Evolutionary conservation across 2,888 invertebrate genomes (phyloP).

Genomic region (Cheilosia impressa): DNA sequence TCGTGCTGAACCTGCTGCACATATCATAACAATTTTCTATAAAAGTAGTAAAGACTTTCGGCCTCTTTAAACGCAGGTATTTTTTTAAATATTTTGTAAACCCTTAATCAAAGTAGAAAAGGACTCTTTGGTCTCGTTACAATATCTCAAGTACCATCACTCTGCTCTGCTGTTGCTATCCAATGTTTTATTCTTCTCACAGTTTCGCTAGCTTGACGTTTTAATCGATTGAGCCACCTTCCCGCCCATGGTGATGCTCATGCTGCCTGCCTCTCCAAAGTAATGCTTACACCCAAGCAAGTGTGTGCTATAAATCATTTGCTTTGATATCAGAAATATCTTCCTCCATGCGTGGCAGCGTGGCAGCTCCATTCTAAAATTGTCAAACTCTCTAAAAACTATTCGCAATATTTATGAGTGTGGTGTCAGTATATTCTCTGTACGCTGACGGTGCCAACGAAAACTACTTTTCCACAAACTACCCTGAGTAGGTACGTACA

Average conservation of each 20-base stretch:
- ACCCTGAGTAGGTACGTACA: conserved; percentile 1
- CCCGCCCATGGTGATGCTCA: conserved; percentile 5
- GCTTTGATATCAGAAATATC: conserved; percentile 39
- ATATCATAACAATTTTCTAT: too few relatives aligned
- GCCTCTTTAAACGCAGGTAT: too few relatives aligned
- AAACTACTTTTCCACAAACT: conserved; percentile 49
- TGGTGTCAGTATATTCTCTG: conserved; percentile 45
- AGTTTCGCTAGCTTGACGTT: not conserved
- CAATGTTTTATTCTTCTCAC: too few relatives aligned
- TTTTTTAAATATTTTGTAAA: too few relatives aligned
- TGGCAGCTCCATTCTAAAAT: conserved; percentile 47
- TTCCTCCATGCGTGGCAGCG: conserved; percentile 31
- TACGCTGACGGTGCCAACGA: conserved; percentile 41
- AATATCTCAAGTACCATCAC: too few relatives aligned
- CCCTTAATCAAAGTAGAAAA: too few relatives aligned
- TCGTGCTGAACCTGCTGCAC: too few relatives aligned
- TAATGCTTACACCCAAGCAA: conserved; percentile 24
- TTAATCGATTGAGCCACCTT: conserved; percentile 7
- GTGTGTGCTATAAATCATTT: conserved; percentile 45
- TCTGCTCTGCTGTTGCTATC: too few relatives aligned
- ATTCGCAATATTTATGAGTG: conserved; percentile 56
- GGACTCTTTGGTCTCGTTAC: too few relatives aligned
- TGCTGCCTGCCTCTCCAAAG: not conserved
- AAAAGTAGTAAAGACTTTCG: too few relatives aligned
- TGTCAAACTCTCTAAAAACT: conserved; percentile 59